phyloP scores from a whole-genome alignment of 2,888 invertebrate species.

The Ectemnius cavifrons region DNA sequence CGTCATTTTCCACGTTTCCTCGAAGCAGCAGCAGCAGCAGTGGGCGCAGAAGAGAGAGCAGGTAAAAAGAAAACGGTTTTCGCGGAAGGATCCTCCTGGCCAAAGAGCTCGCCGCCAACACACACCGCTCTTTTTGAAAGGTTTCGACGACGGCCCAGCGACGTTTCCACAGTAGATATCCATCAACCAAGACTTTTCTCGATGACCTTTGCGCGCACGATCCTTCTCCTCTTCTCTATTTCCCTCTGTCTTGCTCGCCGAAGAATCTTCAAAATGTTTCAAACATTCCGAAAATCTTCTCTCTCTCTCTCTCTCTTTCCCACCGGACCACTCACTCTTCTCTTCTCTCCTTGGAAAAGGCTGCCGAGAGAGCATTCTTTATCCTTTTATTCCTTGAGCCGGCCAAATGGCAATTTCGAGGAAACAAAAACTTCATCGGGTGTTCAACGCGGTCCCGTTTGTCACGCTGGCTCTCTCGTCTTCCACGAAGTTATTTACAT shows the following conservation, averaged over 20 bases:
- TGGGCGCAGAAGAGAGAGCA: conserved; percentile 14
- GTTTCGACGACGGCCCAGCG: conserved; percentile 14
- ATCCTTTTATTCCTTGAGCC: not conserved
- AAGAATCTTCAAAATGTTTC: conserved; percentile 15
- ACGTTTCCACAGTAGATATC: conserved; percentile 40
- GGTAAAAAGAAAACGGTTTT: conserved; percentile 57
- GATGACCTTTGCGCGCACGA: conserved; percentile 36
- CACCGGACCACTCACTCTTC: not conserved
- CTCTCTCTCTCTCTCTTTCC: no score
- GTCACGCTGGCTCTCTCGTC: no score
- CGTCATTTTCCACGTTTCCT: conserved; percentile 47
- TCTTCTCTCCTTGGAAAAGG: not conserved
- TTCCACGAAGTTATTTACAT: no score
- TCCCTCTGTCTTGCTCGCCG: not conserved
- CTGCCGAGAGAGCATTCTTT: not conserved
- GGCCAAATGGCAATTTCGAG: no score
- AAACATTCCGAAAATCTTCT: not conserved
- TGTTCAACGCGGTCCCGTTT: no score
- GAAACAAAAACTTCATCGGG: no score
- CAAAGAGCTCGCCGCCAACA: conserved; percentile 10
- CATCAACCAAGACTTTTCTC: conserved; percentile 37
- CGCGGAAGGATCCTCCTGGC: conserved; percentile 44
- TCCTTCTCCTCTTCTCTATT: conserved; percentile 1
- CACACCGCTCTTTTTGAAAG: conserved; percentile 35
- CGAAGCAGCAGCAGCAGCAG: conserved; percentile 16